phyloP scores from a whole-genome alignment of 2,888 invertebrate genomes.

The Trachelus tabidus region DNA sequence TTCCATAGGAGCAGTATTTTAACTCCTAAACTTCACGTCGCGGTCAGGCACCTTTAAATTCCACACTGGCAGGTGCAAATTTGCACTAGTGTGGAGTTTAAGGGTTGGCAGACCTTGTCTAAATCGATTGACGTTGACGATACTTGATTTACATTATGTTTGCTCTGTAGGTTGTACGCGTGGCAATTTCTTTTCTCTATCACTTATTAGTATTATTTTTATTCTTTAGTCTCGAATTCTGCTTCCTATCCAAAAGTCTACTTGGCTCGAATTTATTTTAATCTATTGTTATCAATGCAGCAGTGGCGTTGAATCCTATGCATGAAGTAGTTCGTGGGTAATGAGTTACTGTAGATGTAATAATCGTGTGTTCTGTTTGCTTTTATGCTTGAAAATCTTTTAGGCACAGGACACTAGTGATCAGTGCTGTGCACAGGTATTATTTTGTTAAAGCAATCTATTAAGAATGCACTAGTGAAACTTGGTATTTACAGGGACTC shows the following conservation, averaged over 20 bases:
- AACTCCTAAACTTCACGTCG: background rate
- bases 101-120: background rate
- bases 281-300: background rate
- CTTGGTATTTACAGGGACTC: background rate
- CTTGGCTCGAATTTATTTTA: background rate
- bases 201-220: conserved; percentile 1
- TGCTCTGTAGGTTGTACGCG: background rate
- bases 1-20: background rate
- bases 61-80: no score
- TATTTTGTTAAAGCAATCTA: background rate
- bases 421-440: background rate
- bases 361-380: background rate
- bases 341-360: background rate
- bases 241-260: background rate
- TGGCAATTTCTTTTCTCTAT: conserved; percentile 10
- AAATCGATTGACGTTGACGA: background rate
- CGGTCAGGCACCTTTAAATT: no score
- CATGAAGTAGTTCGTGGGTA: background rate
- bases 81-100: no score
- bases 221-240: background rate
- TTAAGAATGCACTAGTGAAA: background rate
- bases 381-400: background rate
- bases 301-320: background rate
- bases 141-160: background rate
- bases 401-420: background rate